Evolutionary conservation across 2,797 vertebrate species (phyloP), one percentile per base, ranked within the genome.

Genomic region (Myiotriccus ornatus): DNA sequence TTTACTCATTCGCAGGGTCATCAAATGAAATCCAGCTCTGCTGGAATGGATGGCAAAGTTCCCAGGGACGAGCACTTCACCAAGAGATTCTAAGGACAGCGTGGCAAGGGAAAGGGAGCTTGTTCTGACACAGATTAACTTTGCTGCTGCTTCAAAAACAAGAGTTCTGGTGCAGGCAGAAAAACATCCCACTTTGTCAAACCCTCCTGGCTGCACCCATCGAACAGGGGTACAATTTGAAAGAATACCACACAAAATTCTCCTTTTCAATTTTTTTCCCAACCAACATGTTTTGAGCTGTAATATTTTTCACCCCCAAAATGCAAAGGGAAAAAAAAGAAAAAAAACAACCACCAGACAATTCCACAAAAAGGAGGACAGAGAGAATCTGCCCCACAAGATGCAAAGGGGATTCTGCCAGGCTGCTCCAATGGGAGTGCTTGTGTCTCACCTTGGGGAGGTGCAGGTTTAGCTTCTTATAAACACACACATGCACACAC

Each of bases 31-130:
- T 84, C 93, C 91, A 92, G 83, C 80, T 84, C 93, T 5, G 35
- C 85, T 82, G 94, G 88, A 94, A 93, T 49, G 74, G 39, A 84
- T 94, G 95, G 95, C 94, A 86, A 53, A 59, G 73, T 82, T 94
- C 95, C 96, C 94, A 64, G 91, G 83, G 93, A 86, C 8, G 2
- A 95, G 52, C 27, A 23, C 57, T 96, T 90, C 94, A 89, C 75
- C 62, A 22, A 88, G 94, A 94, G 93, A 95, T 95, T 97, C 96
- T 96, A 94, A 96, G 93, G 87, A 91, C 93, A 96, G 32, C 2
- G 1, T 96, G 74, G 80, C 77, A 94, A 94, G 81, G 65, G 55
- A 87, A 86, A 20, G 41, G 69, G 59, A 89, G 73, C 65, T 41
- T 63, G 35, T 86, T 87, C 77, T 79, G 73, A 79, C 70, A 60